phyloP scores from a whole-genome alignment of 2,888 invertebrate genomes.

The Calliscelio sp. region DNA sequence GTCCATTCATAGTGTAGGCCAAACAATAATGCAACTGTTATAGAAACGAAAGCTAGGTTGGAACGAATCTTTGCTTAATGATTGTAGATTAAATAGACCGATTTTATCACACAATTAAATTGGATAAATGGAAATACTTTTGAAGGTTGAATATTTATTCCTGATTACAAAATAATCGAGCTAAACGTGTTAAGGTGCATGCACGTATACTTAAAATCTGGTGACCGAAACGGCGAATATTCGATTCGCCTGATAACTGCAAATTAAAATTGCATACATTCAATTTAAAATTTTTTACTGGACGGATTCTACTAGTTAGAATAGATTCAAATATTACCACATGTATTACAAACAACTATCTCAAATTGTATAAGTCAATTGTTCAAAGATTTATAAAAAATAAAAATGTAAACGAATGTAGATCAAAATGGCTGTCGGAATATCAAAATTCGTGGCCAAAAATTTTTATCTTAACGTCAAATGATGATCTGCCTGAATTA shows the following conservation, averaged over 20 bases:
- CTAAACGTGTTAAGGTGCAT: constrained; percentile 71
- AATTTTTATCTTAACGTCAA: neutral
- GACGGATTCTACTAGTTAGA: too few relatives aligned
- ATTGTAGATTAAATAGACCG: constrained; percentile 66
- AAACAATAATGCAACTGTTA: constrained; percentile 72
- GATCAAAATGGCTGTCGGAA: neutral
- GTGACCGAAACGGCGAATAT: neutral
- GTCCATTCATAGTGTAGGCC: constrained; percentile 73
- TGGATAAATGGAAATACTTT: constrained; percentile 61
- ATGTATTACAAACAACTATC: too few relatives aligned
- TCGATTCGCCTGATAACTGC: neutral
- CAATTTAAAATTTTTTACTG: too few relatives aligned
- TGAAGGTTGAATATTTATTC: constrained; percentile 37
- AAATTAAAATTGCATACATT: constrained; percentile 5
- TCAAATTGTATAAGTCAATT: too few relatives aligned
- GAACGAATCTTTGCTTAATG: constrained; percentile 72
- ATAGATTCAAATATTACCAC: too few relatives aligned
- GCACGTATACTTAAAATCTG: constrained; percentile 55
- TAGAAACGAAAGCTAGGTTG: constrained; percentile 74
- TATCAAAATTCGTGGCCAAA: neutral
- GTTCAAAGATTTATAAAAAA: too few relatives aligned
- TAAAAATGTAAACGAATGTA: too few relatives aligned
- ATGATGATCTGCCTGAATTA: neutral
- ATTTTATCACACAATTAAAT: constrained; percentile 60
- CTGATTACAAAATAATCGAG: constrained; percentile 45